Evolutionary conservation across 2,113 vertebrate species (phyloP).

Genomic region (Pipra filicauda): DNA sequence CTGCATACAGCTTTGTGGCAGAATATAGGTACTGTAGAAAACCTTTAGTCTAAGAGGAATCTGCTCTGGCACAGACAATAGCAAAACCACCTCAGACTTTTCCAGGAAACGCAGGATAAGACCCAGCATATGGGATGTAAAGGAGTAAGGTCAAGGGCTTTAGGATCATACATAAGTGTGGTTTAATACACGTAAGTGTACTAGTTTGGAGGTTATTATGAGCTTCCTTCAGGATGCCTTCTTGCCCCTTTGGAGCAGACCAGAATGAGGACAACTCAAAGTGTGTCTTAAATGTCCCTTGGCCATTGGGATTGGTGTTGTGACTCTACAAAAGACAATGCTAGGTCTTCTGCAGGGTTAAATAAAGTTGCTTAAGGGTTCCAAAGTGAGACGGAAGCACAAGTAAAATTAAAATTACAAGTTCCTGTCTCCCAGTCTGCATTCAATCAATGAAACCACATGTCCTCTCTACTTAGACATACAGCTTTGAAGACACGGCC

Average conservation of each 20-base stretch:
- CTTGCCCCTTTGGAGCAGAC: background rate
- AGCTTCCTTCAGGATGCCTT: background rate
- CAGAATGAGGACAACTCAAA: background rate
- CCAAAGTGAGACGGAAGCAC: background rate
- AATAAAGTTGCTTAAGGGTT: background rate
- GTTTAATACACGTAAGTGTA: background rate
- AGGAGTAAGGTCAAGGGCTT: background rate
- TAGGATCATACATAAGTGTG: background rate
- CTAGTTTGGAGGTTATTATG: background rate
- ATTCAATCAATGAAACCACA: conserved; percentile 37
- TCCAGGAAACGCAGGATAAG: background rate
- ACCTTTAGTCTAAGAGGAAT: background rate
- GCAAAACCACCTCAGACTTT: background rate
- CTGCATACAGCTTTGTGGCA: background rate
- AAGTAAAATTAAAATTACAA: conserved; percentile 40
- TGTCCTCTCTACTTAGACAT: background rate
- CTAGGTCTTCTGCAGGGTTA: background rate
- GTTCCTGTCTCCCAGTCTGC: conserved; percentile 17
- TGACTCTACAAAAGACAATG: background rate
- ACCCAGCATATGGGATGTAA: background rate
- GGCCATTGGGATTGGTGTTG: background rate
- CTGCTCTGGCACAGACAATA: background rate
- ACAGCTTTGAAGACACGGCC: conserved; percentile 6
- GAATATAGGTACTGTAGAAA: background rate
- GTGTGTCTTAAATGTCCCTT: background rate